Evolutionary conservation across 2,797 vertebrate species (phyloP), one percentile per base, ranked within the genome.

Genomic region (Scarus forsteni): DNA sequence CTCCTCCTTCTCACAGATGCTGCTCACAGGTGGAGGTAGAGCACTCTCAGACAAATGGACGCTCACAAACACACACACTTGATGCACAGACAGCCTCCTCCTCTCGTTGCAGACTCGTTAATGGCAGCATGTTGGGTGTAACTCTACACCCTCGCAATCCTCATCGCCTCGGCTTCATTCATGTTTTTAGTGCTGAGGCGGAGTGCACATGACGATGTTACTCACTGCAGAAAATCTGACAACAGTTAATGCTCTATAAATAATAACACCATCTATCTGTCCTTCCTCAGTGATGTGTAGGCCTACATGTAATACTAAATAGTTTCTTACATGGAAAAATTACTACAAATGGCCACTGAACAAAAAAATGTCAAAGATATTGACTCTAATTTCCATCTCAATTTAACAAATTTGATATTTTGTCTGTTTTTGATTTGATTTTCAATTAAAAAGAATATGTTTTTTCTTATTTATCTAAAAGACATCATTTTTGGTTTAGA

Each of bases 71-170:
- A 56, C 70, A 56, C 70, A 66, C 54, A 58, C 68, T 66, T 54
- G 70, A 73, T 78, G 65, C 77, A 64, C 59, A 66, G 67, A 27
- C 27, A 27, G 27, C 27, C 59, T 50, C 66, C 35, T 49, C 54
- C 60, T 55, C 27, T 49, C 50, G 60, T 59, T 45, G 73, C 66
- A 34, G 14, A 58, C 54, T 70, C 73, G 56, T 72, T 83, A 86
- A 84, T 88, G 84, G 84, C 79, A 84, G 66, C 57, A 35, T 64
- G 42, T 70, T 68, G 58, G 63, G 66, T 86, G 85, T 82, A 88
- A 88, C 81, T 81, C 76, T 56, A 83, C 81, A 83, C 87, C 56
- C 14, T 2, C 14, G 42, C 62, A 46, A 42, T 59, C 52, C 70
- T 70, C 52, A 50, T 46, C 52, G 27, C 76, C 61, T 69, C 66